phyloP scores from a whole-genome alignment of 2,797 vertebrate genomes.

The Coracias cyanogaster region DNA sequence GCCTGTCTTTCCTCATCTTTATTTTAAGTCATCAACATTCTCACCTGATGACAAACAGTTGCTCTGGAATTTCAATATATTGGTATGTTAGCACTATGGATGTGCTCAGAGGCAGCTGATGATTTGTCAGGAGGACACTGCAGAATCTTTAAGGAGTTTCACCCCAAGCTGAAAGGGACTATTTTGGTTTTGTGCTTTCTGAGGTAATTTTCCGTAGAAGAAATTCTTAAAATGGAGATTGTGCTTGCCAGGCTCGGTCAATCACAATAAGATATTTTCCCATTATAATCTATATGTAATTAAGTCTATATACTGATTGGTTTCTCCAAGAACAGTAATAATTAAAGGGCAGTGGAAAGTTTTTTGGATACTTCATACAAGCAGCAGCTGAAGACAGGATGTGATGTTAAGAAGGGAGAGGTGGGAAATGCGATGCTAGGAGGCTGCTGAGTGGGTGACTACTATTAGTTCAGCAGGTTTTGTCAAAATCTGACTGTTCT shows the following conservation, averaged over 20 bases:
- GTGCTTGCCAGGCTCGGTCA: background rate
- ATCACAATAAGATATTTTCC: background rate
- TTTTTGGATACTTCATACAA: background rate
- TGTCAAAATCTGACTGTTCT: background rate
- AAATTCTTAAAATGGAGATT: background rate
- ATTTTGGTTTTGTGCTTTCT: conserved; percentile 40
- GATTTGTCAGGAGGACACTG: conserved; percentile 44
- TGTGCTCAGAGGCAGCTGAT: conserved; percentile 41
- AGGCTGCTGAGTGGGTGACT: background rate
- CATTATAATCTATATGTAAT: background rate
- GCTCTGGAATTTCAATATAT: conserved; percentile 57
- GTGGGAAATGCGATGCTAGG: background rate
- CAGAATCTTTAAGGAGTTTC: conserved; percentile 39
- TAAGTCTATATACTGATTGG: background rate
- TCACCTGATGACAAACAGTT: conserved; percentile 67
- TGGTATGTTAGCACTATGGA: conserved; percentile 54
- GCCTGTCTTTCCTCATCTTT: conserved; percentile 50
- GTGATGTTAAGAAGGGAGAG: background rate
- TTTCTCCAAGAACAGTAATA: background rate
- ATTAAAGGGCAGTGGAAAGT: background rate
- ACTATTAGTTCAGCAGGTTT: background rate
- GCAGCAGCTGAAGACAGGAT: background rate
- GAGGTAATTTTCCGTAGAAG: conserved; percentile 5
- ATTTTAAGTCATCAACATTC: conserved; percentile 63
- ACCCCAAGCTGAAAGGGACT: background rate